Evolutionary conservation across 2,888 invertebrate genomes (phyloP), one percentile per base, ranked within the genome.

Genomic region (Eupithecia tripunctaria): DNA sequence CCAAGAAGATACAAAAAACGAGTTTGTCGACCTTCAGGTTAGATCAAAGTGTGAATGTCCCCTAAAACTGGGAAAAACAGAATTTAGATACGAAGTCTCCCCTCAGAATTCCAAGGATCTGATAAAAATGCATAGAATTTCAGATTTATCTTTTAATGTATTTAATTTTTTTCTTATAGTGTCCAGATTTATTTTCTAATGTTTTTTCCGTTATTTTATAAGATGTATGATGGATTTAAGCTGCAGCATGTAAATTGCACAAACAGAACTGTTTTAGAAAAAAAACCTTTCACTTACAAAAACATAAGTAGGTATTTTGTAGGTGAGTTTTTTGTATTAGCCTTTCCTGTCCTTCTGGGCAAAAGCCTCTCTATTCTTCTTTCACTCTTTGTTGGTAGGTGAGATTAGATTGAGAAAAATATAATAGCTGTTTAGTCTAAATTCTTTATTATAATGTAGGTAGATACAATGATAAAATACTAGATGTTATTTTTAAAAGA

Each of bases 51-150:
- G 82, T 85, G 82, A 85, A 79, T 79, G 80, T 75, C 79, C 82
- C 78, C 78, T 81, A 81, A 76, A 41, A 62, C 36, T 67, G 63
- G 60, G 21, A 15, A 67, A 68, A 68, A 43, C 41, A 59, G 56
- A 68, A 47, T 71, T 60, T 51, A 38, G 21, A 70, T 76, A 80
- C 70, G 81, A 82, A 82, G 81, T 76, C 81, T 81, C 77, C 74
- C 73, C 78, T 79, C 78, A 79, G 81, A 80, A 80, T 84, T 80
- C 83, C 76, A 84, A 83, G 84, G 82, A 84, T 82, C 81, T 81
- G 72, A 85, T 88, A 79, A 82, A 86, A 86, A 88, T 88, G 75
- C 84, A 89, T 81, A 84, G 80, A 71, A 56, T 43, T 60, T 2
- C 15, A 14, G 21, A 36, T 36, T 21, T 63, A 63, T 60, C 29